Percentiles rank a stretch among this genome's conserved stretches.
These are phyloP conservation scores for Anolis apletophallus DNA, from an alignment of 2,797 vertebrate species.

Conservation along the genomic window DNA sequence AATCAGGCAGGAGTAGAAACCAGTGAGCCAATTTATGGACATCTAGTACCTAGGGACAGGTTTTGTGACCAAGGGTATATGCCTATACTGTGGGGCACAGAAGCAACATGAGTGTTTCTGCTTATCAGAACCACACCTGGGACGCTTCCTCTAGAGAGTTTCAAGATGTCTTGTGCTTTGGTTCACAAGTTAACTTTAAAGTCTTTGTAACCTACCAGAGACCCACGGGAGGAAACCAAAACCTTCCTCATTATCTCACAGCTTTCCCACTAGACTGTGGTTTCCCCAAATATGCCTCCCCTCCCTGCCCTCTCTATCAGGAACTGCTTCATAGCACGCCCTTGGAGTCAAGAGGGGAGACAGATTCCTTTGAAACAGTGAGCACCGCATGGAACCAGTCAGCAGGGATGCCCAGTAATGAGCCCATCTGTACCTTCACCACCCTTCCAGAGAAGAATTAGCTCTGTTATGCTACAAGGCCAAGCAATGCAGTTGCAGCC, in stretches of 20 bases:
- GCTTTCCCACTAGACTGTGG: slow-evolving; percentile 49
- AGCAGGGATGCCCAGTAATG: slow-evolving; percentile 62
- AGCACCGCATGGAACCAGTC: slow-evolving; percentile 62
- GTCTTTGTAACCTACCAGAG: slow-evolving; percentile 26
- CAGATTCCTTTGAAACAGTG: slow-evolving; percentile 52
- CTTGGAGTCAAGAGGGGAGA: slow-evolving; percentile 47
- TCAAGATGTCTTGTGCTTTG: slow-evolving; percentile 54
- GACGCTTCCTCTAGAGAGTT: slow-evolving; percentile 40
- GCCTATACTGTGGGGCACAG: slow-evolving; percentile 14
- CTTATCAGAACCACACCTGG: slow-evolving; percentile 53
- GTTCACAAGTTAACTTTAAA: slow-evolving; percentile 36
- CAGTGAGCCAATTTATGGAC: slow-evolving; percentile 48
- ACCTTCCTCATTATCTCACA: slow-evolving; percentile 60
- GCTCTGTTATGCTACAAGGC: slow-evolving; percentile 28
- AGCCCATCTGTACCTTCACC: slow-evolving; percentile 55
- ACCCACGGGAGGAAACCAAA: slow-evolving; percentile 60
- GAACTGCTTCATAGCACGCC: slow-evolving; percentile 63
- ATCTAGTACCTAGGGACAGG: slow-evolving; percentile 51
- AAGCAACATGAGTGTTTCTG: slow-evolving; percentile 50
- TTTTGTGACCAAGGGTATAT: slow-evolving; percentile 24
- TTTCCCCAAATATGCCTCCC: slow-evolving; percentile 54
- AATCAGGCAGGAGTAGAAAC: slow-evolving; percentile 56
- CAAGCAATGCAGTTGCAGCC: not conserved
- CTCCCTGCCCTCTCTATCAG: slow-evolving; percentile 56
- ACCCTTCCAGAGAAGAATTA: slow-evolving; percentile 54